Percentiles rank a stretch among this genome's conserved stretches.
These are phyloP conservation scores for Macropis europaea DNA, from an alignment of 2,888 invertebrate species.

Conservation along the genomic window DNA sequence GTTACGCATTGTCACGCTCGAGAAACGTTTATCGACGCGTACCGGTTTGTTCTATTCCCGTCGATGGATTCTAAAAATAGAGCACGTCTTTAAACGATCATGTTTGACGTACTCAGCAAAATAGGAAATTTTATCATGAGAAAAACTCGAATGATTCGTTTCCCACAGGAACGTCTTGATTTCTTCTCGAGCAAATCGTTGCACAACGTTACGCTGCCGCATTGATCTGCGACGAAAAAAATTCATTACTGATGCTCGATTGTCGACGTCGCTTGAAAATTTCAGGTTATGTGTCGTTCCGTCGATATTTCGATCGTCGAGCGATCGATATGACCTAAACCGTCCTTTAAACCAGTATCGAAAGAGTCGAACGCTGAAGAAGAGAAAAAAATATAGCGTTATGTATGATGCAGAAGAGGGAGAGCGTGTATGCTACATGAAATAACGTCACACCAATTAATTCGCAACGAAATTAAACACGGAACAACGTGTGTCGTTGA, in stretches of 20 bases:
- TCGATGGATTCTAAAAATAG: background rate
- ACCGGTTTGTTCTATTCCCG: background rate
- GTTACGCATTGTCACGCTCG: background rate
- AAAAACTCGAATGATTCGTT: background rate
- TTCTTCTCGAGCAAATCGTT: background rate
- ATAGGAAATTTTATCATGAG: background rate
- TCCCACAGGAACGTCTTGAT: background rate
- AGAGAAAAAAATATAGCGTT: too few relatives aligned
- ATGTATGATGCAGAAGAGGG: too few relatives aligned
- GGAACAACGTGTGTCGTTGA: too few relatives aligned
- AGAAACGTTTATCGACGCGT: background rate
- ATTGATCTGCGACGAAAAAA: background rate
- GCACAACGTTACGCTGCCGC: constrained; percentile 8
- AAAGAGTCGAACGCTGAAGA: background rate
- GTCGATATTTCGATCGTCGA: too few relatives aligned
- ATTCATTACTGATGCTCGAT: too few relatives aligned
- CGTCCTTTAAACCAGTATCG: too few relatives aligned
- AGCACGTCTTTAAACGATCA: background rate
- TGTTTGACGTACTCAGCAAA: background rate
- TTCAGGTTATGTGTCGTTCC: too few relatives aligned
- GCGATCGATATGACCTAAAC: too few relatives aligned
- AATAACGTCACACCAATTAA: too few relatives aligned
- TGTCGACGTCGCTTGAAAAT: too few relatives aligned
- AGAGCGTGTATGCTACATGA: too few relatives aligned
- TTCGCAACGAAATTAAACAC: too few relatives aligned